phyloP scores from a whole-genome alignment of 2,888 invertebrate species.

The Philereme vetulata region DNA sequence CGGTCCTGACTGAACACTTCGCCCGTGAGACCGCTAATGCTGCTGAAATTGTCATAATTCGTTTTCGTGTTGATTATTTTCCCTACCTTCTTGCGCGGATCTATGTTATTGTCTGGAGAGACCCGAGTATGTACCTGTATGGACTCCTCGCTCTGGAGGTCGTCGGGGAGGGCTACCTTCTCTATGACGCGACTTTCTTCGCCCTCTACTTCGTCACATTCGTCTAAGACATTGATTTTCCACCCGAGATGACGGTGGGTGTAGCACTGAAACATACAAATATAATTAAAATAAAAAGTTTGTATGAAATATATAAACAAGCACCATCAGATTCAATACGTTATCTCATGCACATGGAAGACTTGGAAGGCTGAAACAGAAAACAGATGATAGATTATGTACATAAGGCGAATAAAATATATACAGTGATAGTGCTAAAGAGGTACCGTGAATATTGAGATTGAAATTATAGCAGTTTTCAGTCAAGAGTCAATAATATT shows the following conservation, averaged over 20 bases:
- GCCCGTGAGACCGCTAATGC: slow-evolving; percentile 64
- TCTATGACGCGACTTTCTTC: slow-evolving; percentile 81
- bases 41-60: slow-evolving; percentile 81
- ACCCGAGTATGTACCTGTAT: slow-evolving; percentile 86
- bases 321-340: slow-evolving; percentile 61
- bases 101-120: slow-evolving; percentile 84
- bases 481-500: slow-evolving; percentile 28
- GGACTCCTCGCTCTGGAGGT: slow-evolving; percentile 80
- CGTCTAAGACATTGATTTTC: slow-evolving; percentile 96
- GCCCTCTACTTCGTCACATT: slow-evolving; percentile 86
- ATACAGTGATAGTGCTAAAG: slow-evolving; percentile 23
- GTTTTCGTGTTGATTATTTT: slow-evolving; percentile 78
- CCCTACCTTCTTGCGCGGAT: slow-evolving; percentile 68
- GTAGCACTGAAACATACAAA: slow-evolving; percentile 88
- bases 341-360: slow-evolving; percentile 79
- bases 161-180: slow-evolving; percentile 60
- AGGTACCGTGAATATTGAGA: not conserved
- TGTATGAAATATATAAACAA: slow-evolving; percentile 34
- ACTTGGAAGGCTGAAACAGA: slow-evolving; percentile 82
- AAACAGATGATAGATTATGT: slow-evolving; percentile 77
- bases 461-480: slow-evolving; percentile 11
- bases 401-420: slow-evolving; percentile 53
- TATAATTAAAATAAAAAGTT: slow-evolving; percentile 10
- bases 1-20: slow-evolving; percentile 55
- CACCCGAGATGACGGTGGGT: slow-evolving; percentile 97